Evolutionary conservation across 2,113 vertebrate genomes (phyloP), one percentile per base, ranked within the genome.

Genomic region (Scortum barcoo): DNA sequence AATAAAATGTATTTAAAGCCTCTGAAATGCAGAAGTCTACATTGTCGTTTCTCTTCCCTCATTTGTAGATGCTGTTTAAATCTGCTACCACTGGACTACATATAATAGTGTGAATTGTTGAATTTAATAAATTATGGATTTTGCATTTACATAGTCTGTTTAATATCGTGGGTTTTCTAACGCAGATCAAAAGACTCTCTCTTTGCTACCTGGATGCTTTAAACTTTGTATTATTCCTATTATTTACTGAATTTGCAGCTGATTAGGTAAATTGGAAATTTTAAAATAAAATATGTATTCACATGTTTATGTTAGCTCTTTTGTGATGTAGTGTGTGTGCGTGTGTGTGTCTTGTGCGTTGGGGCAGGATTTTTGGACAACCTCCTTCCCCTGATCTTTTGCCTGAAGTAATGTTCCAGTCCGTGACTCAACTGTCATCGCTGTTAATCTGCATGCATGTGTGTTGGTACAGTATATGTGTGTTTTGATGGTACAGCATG

Each of bases 361-460:
- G 1, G 24, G 44, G 67, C 28, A 33, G 62, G 62, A 36, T 84
- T 80, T 80, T 78, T 72, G 63, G 71, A 63, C 80, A 79, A 86
- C 84, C 87, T 91, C 85, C 54, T 88, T 89, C 76, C 69, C 82
- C 79, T 78, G 89, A 80, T 86, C 74, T 81, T 81, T 76, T 67
- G 86, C 86, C 88, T 81, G 67, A 56, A 86, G 85, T 56, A 6
- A 50, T 82, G 88, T 86, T 87, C 50, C 84, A 78, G 74, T 62
- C 80, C 22, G 53, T 83, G 83, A 86, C 79, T 89, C 83, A 79
- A 88, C 87, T 80, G 88, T 85, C 81, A 83, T 69, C 20, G 38
- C 67, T 54, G 73, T 65, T 87, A 71, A 81, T 88, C 77, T 74
- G 65, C 61, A 53, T 50, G 61, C 60, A 19, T 81, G 81, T 85